These are phyloP conservation scores for Tortricodes alternella DNA, from an alignment of 2,888 invertebrate species.

Conservation along the genomic window DNA sequence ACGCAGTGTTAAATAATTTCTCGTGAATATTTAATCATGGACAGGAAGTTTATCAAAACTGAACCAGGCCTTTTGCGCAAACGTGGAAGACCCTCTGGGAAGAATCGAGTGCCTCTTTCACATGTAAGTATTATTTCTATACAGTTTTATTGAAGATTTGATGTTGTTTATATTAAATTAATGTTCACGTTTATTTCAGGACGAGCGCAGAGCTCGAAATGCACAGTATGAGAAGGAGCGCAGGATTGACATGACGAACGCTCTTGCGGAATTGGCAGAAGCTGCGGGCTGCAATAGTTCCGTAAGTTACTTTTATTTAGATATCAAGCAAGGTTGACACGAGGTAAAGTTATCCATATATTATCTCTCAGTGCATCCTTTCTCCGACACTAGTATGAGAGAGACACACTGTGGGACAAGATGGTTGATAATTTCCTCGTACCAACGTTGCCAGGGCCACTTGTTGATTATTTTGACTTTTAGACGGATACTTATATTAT, in stretches of 20 bases:
- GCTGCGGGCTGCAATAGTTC: background rate
- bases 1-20: background rate
- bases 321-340: no score
- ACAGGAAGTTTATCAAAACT: background rate
- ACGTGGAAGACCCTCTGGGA: background rate
- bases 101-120: background rate
- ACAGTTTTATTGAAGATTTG: background rate
- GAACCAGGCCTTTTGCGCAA: background rate
- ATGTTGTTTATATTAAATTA: background rate
- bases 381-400: background rate
- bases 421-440: no score
- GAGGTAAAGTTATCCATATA: no score
- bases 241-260: conserved; percentile 19
- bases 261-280: conserved; percentile 9
- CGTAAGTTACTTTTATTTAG: no score
- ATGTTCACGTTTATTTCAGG: conserved; percentile 20
- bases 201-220: conserved; percentile 30
- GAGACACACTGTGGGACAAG: no score
- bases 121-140: background rate
- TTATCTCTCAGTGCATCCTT: no score
- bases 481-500: no score
- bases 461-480: no score
- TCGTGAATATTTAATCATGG: background rate
- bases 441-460: no score
- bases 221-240: conserved; percentile 32